Conservation (phyloP, 2,797 vertebrate genomes). For the Jordanella pulchra region DNA sequence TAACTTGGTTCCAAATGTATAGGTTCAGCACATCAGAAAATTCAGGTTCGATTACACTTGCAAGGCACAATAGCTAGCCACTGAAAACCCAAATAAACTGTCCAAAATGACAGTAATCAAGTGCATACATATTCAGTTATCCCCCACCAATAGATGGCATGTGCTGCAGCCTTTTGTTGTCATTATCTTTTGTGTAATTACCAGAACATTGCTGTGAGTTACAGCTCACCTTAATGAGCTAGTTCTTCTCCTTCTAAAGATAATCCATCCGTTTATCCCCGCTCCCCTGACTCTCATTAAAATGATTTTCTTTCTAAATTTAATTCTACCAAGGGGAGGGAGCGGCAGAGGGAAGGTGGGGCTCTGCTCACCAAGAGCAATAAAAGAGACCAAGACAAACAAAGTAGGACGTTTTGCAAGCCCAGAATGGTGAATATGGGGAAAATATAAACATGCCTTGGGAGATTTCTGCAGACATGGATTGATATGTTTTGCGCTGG, state of each 20-base stretch:
- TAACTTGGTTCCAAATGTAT: neutral
- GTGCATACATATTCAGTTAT: neutral
- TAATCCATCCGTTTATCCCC: constrained; percentile 77
- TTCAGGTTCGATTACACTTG: neutral
- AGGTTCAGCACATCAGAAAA: neutral
- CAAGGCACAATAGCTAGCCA: neutral
- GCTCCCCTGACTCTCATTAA: constrained; percentile 79
- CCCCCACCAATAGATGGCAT: constrained; percentile 49
- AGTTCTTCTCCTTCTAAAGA: constrained; percentile 75
- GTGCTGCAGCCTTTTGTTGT: constrained; percentile 41
- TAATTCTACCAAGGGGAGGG: constrained; percentile 64
- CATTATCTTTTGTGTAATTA: constrained; percentile 72
- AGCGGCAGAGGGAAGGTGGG: constrained; percentile 19
- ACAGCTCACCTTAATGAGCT: constrained; percentile 79
- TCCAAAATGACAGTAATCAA: neutral
- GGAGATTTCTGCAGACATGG: constrained; percentile 34
- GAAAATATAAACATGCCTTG: constrained; percentile 41
- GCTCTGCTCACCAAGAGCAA: constrained; percentile 30
- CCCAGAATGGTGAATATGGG: constrained; percentile 51
- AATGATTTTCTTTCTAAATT: constrained; percentile 78
- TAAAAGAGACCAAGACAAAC: constrained; percentile 57
- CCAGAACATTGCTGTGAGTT: constrained; percentile 73
- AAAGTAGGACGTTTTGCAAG: constrained; percentile 56
- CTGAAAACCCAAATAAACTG: neutral
- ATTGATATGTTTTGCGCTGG: constrained; percentile 23